Evolutionary conservation across 2,888 invertebrate species (phyloP), one percentile per base, ranked within the genome.

Genomic region (Herminia tarsipennalis): DNA sequence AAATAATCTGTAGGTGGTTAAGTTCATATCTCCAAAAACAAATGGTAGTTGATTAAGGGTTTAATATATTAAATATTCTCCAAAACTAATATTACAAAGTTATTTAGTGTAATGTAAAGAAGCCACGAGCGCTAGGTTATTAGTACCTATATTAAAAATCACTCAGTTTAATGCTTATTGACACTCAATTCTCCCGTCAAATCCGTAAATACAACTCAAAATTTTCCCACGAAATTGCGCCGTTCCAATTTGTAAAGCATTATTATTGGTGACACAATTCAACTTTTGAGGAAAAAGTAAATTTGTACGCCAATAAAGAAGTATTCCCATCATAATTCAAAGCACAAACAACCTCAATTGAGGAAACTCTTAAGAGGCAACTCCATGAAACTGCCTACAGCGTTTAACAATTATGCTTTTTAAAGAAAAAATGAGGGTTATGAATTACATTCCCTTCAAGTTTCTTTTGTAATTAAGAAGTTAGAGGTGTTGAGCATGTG

Each of bases 381-480:
- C 8, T 16, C 8, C 4, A 12, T 10, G 18, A 18, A 5, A 32
- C 6, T 12, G n/a, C 28, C 20, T 5, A 28, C 8, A n/a, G 20
- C 43, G 25, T 25, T 24, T 14, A 29, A 8, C 27, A 40, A 41
- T 29, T 22, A 37, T 17, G 13, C 30, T 43, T 8, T 25, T 5
- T 3, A 10, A 10, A 20, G n/a, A n/a, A n/a, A n/a, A n/a, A n/a
- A n/a, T n/a, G n/a, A n/a, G n/a, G n/a, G n/a, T n/a, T n/a, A n/a
- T n/a, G n/a, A n/a, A n/a, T n/a, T n/a, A n/a, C n/a, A n/a, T n/a
- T n/a, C n/a, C n/a, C n/a, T n/a, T n/a, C n/a, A n/a, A n/a, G n/a
- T n/a, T n/a, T n/a, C n/a, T n/a, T n/a, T n/a, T n/a, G n/a, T n/a
- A n/a, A n/a, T n/a, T n/a, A n/a, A n/a, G n/a, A n/a, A n/a, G n/a